A percentile compares a stretch with the other conserved stretches of the same genome.
These are phyloP conservation scores for Lutjanus campechanus DNA, from an alignment of 2,797 vertebrate genomes.

Conservation along the genomic window DNA sequence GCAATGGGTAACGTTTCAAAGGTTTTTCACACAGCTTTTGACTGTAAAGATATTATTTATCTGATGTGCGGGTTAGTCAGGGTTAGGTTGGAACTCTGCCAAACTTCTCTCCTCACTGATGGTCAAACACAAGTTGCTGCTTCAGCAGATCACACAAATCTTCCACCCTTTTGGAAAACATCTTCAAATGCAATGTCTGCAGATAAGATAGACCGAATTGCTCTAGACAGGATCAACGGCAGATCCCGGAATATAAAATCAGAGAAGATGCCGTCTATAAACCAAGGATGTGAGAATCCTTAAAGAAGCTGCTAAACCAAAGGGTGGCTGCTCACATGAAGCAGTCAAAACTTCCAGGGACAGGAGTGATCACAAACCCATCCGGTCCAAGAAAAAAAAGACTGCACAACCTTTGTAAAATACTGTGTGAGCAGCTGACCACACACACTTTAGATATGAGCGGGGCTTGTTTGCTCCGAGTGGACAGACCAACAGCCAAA, in stretches of 20 bases:
- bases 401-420: background rate
- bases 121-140: background rate
- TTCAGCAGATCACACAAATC: background rate
- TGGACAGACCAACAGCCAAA: too few relatives aligned
- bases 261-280: background rate
- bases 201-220: background rate
- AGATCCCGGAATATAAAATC: background rate
- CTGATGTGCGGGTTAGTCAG: background rate
- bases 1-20: too few relatives aligned
- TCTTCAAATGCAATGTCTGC: background rate
- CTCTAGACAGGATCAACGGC: background rate
- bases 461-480: too few relatives aligned
- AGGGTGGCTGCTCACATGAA: background rate
- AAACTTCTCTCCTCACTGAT: background rate
- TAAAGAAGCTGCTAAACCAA: background rate
- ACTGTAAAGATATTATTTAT: background rate
- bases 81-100: background rate
- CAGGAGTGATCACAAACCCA: background rate
- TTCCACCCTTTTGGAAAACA: background rate
- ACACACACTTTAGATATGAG: too few relatives aligned
- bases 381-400: background rate
- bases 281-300: background rate
- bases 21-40: too few relatives aligned
- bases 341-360: background rate
- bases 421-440: too few relatives aligned